These are phyloP conservation scores for Oreocharis arfaki DNA, from an alignment of 2,113 vertebrate genomes.

Conservation along the genomic window DNA sequence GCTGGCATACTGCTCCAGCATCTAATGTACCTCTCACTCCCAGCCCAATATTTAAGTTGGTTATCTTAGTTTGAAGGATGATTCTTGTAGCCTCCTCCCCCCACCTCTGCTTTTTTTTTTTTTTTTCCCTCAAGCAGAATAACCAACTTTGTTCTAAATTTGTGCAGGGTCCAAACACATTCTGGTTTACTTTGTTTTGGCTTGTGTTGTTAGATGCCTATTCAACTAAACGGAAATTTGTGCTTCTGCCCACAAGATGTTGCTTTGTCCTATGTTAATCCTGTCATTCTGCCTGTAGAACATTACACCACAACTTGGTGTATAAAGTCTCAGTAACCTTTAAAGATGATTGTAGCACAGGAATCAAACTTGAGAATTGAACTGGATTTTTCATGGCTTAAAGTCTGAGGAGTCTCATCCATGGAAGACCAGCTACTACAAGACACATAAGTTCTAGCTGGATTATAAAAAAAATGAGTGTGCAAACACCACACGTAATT, in stretches of 20 bases:
- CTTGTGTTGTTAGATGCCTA: neutral
- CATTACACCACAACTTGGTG: neutral
- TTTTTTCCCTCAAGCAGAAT: neutral
- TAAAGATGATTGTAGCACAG: neutral
- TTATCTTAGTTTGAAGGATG: neutral
- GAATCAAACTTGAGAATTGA: neutral
- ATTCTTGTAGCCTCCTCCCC: neutral
- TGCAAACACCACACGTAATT: neutral
- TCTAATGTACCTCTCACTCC: neutral
- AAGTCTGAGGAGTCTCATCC: neutral
- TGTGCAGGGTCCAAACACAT: neutral
- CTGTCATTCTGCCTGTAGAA: neutral
- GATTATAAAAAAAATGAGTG: fast-evolving
- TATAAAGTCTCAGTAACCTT: neutral
- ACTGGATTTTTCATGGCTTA: neutral
- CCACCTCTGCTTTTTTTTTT: fast-evolving
- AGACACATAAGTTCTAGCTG: neutral
- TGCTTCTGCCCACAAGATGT: neutral
- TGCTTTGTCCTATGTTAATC: neutral
- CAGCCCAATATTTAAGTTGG: neutral
- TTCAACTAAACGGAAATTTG: neutral
- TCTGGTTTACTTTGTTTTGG: neutral
- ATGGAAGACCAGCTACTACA: neutral
- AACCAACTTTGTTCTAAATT: neutral
- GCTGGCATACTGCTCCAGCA: neutral